Evolutionary conservation across 1,140 invertebrate species (phyloP).

Genomic region (Drosophila pectinifera): DNA sequence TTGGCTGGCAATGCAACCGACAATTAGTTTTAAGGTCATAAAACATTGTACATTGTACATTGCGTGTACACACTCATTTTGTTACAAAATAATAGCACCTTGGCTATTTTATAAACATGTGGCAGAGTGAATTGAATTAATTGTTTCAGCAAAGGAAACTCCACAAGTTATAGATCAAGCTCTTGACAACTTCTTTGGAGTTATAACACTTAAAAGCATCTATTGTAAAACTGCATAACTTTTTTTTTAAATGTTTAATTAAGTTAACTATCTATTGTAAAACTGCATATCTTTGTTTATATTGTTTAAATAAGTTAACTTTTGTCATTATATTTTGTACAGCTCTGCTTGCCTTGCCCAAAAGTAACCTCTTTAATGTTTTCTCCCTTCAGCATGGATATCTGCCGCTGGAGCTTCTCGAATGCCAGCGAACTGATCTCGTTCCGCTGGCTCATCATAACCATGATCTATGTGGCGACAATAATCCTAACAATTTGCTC

Average conservation of each 20-base stretch:
- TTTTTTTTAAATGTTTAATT: too few relatives aligned
- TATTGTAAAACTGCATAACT: too few relatives aligned
- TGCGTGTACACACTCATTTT: background rate
- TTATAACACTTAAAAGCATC: too few relatives aligned
- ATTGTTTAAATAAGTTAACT: background rate
- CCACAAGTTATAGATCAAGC: too few relatives aligned
- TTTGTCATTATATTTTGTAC: background rate
- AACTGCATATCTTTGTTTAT: too few relatives aligned
- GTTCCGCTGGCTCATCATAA: slow-evolving; percentile 84
- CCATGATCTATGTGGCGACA: slow-evolving; percentile 85
- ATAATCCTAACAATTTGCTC: slow-evolving; percentile 84
- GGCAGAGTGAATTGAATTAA: background rate
- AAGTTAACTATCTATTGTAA: too few relatives aligned
- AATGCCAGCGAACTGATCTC: slow-evolving; percentile 83
- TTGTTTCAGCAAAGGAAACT: background rate
- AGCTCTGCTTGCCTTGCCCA: too few relatives aligned
- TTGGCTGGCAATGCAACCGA: background rate
- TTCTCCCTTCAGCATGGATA: slow-evolving; percentile 74
- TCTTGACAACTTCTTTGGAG: too few relatives aligned
- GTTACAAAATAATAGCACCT: background rate
- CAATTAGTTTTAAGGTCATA: slow-evolving; percentile 7
- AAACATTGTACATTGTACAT: background rate
- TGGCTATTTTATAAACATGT: background rate
- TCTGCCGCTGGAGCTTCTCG: slow-evolving; percentile 82
- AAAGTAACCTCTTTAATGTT: background rate